phyloP scores from a whole-genome alignment of 92 coral and sea anemone species.

The Pocillopora grandis region DNA sequence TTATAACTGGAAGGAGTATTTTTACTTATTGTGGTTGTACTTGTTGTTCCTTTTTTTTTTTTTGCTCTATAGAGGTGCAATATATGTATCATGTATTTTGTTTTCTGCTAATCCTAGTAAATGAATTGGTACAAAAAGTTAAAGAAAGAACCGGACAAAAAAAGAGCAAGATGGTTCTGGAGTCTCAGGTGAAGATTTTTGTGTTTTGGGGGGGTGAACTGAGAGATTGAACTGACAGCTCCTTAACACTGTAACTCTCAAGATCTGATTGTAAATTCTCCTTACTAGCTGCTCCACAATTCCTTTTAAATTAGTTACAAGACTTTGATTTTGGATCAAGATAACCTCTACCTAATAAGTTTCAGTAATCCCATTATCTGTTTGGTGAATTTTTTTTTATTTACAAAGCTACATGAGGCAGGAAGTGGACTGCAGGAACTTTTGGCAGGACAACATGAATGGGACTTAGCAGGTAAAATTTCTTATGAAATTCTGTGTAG shows the following conservation, averaged over 20 bases:
- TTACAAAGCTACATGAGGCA: slow-evolving; percentile 53
- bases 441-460: slow-evolving; percentile 81
- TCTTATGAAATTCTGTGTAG: background rate
- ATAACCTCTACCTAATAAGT: no score
- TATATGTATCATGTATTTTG: background rate
- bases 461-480: slow-evolving; percentile 83
- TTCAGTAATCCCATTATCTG: background rate
- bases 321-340: no score
- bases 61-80: no score
- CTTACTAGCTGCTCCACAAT: no score
- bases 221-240: no score
- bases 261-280: no score
- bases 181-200: slow-evolving; percentile 5
- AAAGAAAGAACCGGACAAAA: slow-evolving; percentile 87
- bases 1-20: no score
- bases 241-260: no score
- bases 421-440: slow-evolving; percentile 79
- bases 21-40: no score
- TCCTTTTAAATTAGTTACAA: no score
- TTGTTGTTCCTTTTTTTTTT: no score
- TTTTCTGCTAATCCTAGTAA: slow-evolving; percentile 50
- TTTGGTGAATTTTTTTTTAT: background rate
- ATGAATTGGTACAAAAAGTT: slow-evolving; percentile 90
- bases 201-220: background rate
- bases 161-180: slow-evolving; percentile 66